phyloP scores from a whole-genome alignment of 53 echinoderm and acorn worm genomes.

The Mesocentrotus franciscanus region DNA sequence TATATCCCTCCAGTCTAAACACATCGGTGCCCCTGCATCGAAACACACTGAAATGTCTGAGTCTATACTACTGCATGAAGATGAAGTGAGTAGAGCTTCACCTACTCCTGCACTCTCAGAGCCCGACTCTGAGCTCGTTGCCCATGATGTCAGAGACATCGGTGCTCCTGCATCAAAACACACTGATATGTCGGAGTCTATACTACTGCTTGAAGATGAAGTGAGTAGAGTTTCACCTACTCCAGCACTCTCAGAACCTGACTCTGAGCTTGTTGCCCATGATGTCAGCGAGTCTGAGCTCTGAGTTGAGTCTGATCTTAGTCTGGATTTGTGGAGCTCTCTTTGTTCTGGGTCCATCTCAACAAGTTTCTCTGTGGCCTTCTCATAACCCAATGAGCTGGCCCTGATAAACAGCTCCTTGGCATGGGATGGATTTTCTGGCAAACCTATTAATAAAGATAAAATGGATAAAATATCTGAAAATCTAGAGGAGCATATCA shows the following conservation, averaged over 20 bases:
- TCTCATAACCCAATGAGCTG: conserved; percentile 70
- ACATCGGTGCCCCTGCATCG: not conserved
- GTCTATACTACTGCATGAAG: conserved; percentile 19
- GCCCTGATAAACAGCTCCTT: conserved; percentile 70
- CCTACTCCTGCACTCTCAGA: conserved; percentile 2
- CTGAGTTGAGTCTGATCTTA: not conserved
- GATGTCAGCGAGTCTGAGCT: conserved; percentile 22
- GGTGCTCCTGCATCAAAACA: not conserved
- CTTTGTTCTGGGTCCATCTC: conserved; percentile 33
- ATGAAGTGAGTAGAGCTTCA: not conserved
- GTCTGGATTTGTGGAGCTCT: not conserved
- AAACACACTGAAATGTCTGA: conserved; percentile 1
- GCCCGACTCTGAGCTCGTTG: conserved; percentile 13
- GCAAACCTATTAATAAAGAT: conserved; percentile 70
- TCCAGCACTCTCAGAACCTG: conserved; percentile 36
- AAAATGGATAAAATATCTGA: not conserved
- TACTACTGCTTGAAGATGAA: not conserved
- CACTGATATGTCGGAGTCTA: conserved; percentile 19
- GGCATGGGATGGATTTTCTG: conserved; percentile 70
- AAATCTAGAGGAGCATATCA: not conserved
- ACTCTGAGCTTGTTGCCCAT: conserved; percentile 2
- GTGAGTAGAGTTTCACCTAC: not conserved
- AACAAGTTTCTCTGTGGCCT: conserved; percentile 70
- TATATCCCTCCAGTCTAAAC: not conserved
- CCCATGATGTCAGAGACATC: not conserved